These are phyloP conservation scores for Rutpela maculata DNA, from an alignment of 2,888 invertebrate genomes.

Conservation along the genomic window DNA sequence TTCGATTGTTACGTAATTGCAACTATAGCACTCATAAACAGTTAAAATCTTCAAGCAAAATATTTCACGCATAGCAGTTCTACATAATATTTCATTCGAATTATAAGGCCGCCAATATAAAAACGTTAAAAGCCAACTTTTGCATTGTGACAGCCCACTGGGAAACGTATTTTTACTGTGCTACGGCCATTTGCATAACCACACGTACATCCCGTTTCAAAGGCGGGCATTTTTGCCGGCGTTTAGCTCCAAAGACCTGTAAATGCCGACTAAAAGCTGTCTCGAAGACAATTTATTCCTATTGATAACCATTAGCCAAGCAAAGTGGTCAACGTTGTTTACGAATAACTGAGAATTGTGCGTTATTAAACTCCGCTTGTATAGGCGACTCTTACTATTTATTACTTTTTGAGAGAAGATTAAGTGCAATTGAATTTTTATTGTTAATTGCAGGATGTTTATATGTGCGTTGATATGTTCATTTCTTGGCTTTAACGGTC, in stretches of 20 bases:
- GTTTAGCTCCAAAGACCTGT: background rate
- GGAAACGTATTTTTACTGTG: background rate
- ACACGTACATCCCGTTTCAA: background rate
- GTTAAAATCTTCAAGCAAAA: no score
- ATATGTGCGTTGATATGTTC: background rate
- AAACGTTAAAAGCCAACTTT: background rate
- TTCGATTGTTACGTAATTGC: no score
- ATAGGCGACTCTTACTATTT: background rate
- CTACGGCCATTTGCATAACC: background rate
- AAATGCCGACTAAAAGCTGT: background rate
- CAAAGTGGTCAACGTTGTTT: constrained; percentile 7
- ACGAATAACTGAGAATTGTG: background rate
- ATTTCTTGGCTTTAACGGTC: background rate
- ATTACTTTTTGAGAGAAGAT: background rate
- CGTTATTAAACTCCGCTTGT: background rate
- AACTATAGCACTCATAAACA: no score
- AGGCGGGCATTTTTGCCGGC: background rate
- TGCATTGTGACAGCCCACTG: background rate
- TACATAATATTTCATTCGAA: no score
- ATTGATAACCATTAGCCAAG: constrained; percentile 7
- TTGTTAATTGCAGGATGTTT: background rate
- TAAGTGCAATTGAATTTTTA: background rate
- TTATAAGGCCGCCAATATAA: background rate
- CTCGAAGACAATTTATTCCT: constrained; percentile 4
- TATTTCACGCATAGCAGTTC: no score